Percentiles rank a stretch among this genome's conserved stretches.
These are phyloP conservation scores for Oxytorus armatus DNA, from an alignment of 2,888 invertebrate species.

Conservation along the genomic window DNA sequence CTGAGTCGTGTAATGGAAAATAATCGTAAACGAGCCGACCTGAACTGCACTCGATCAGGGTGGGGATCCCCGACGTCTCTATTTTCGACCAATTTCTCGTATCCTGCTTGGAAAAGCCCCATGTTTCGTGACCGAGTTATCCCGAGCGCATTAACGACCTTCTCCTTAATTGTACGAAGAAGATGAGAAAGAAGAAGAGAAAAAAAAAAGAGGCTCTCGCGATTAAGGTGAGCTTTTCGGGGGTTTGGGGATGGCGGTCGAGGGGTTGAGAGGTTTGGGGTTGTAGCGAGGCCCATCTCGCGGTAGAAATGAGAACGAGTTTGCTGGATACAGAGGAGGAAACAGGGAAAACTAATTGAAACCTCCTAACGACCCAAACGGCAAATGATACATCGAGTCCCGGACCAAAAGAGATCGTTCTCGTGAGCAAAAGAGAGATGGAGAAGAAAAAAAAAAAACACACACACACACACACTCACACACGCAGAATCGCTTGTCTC, in stretches of 20 bases:
- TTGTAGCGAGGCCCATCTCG: conserved; percentile 27
- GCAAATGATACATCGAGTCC: conserved; percentile 84
- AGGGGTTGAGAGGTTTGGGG: not conserved
- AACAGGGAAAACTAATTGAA: conserved; percentile 83
- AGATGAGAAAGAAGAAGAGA: conserved; percentile 22
- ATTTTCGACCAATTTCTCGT: not conserved
- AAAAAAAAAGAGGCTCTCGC: conserved; percentile 75
- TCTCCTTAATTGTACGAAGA: conserved; percentile 82
- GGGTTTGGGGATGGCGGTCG: conserved; percentile 20
- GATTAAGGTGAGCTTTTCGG: conserved; percentile 76
- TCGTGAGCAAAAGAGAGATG: conserved; percentile 20
- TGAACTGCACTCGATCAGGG: too few species aligned
- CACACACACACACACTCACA: conserved; percentile 46
- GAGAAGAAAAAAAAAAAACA: too few species aligned
- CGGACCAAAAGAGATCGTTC: conserved; percentile 73
- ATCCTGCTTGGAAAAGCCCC: conserved; percentile 24
- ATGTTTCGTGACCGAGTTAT: conserved; percentile 65
- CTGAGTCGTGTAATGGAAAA: too few species aligned
- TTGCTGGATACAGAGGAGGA: conserved; percentile 72
- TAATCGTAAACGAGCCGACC: too few species aligned
- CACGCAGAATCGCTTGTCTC: conserved; percentile 75
- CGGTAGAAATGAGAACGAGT: conserved; percentile 47
- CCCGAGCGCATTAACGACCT: conserved; percentile 82
- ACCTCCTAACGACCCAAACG: conserved; percentile 83
- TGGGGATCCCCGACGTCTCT: too few species aligned